phyloP scores from a whole-genome alignment of 2,888 invertebrate genomes.

The Trichopoda pennipes region DNA sequence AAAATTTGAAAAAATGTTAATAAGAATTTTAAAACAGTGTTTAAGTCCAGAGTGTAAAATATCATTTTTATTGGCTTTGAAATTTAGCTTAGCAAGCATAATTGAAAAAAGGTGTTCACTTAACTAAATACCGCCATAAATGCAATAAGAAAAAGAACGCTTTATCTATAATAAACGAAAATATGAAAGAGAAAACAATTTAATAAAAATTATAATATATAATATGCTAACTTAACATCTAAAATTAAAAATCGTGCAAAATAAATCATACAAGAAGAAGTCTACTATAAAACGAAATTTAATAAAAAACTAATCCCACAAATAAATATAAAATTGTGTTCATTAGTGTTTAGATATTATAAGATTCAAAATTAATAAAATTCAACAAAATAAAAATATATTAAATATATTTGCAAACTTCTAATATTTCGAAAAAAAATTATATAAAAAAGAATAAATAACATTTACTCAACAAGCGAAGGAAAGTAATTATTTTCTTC shows the following conservation, averaged over 20 bases:
- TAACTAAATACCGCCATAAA: constrained; percentile 36
- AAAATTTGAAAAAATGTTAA: constrained; percentile 36
- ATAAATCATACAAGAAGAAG: constrained; percentile 9
- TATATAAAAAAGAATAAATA: constrained; percentile 9
- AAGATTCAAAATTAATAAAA: too few species aligned
- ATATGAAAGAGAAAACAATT: neutral
- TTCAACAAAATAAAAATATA: constrained; percentile 4
- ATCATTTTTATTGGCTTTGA: constrained; percentile 1
- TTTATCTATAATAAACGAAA: constrained; percentile 26
- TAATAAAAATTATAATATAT: constrained; percentile 32
- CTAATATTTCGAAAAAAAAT: neutral
- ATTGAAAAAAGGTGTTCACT: constrained; percentile 40
- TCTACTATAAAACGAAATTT: constrained; percentile 35
- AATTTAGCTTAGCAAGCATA: constrained; percentile 3
- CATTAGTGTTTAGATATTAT: constrained; percentile 59
- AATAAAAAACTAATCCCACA: constrained; percentile 12
- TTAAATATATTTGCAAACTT: constrained; percentile 24
- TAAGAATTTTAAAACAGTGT: constrained; percentile 23
- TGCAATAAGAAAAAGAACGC: constrained; percentile 6
- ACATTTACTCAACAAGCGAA: neutral
- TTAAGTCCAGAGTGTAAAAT: neutral
- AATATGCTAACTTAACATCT: constrained; percentile 47
- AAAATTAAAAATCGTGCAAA: neutral
- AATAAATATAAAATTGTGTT: constrained; percentile 61
- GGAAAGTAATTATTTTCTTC: constrained; percentile 22